Percentiles rank a stretch among this genome's conserved stretches.
phyloP scores from a whole-genome alignment of 2,797 vertebrate genomes.

The Galaxias olidus region DNA sequence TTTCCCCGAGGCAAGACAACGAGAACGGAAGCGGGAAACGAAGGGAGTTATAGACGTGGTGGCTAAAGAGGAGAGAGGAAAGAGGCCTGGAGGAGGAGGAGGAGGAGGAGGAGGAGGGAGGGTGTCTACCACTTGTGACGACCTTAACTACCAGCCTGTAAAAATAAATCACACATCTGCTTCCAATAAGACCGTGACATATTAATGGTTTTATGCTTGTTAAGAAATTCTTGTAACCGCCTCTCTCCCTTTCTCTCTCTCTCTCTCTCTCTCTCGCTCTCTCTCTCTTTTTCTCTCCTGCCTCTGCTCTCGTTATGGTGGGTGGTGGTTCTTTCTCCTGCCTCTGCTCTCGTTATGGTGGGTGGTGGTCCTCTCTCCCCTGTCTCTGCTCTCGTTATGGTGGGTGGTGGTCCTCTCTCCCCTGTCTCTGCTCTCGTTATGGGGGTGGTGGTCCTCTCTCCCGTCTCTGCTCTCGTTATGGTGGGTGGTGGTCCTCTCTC shows the following conservation, averaged over 20 bases:
- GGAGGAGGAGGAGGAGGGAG: constrained; percentile 11
- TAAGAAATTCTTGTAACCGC: constrained; percentile 48
- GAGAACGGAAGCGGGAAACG: not conserved
- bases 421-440: not conserved
- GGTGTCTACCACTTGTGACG: constrained; percentile 18
- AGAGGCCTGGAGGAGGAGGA: constrained; percentile 3
- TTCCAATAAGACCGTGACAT: constrained; percentile 51
- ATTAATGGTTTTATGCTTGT: constrained; percentile 57
- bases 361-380: constrained; percentile 7
- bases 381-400: too few relatives aligned
- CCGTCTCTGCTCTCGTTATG: constrained; percentile 8
- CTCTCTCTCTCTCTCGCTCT: too few relatives aligned
- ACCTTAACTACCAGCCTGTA: constrained; percentile 48
- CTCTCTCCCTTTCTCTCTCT: not conserved
- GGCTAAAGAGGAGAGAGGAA: not conserved
- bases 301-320: constrained; percentile 4
- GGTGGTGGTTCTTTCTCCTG: too few relatives aligned
- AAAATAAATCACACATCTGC: constrained; percentile 61
- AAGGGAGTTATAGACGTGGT: not conserved
- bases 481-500: too few relatives aligned
- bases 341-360: not conserved
- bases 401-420: constrained; percentile 3
- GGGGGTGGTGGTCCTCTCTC: constrained; percentile 5
- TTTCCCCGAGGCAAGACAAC: not conserved
- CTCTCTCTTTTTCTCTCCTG: constrained; percentile 11